These are phyloP conservation scores for Chrysomela aeneicollis DNA, from an alignment of 2,888 invertebrate genomes.

Conservation along the genomic window DNA sequence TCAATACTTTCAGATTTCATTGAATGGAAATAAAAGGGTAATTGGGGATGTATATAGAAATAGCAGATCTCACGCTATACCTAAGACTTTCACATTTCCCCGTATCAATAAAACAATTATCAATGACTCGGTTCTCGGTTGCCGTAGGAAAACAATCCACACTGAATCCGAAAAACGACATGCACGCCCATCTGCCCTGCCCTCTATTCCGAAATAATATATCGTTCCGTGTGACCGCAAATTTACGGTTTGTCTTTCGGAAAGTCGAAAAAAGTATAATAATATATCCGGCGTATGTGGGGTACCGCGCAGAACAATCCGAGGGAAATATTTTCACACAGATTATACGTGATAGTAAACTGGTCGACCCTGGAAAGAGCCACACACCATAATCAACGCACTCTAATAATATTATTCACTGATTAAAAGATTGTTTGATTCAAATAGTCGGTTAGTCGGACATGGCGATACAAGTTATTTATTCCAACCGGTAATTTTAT, in stretches of 20 bases:
- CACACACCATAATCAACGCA: neutral
- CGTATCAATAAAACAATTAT: neutral
- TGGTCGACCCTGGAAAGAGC: neutral
- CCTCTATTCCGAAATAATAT: neutral
- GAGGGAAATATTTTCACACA: slow-evolving; percentile 23
- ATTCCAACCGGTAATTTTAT: no score
- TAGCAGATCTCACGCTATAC: neutral
- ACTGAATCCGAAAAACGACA: slow-evolving; percentile 3
- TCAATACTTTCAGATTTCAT: no score
- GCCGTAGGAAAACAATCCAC: neutral
- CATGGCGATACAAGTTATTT: no score
- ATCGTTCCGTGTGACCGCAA: slow-evolving; percentile 21
- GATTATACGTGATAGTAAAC: slow-evolving; percentile 23
- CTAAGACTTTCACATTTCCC: neutral
- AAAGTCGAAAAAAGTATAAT: slow-evolving; percentile 9
- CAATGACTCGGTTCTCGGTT: neutral
- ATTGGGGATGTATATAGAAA: no score
- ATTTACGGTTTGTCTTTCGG: slow-evolving; percentile 24
- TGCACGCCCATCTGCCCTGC: slow-evolving; percentile 4
- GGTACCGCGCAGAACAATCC: slow-evolving; percentile 23
- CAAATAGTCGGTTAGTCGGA: no score
- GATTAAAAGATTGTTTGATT: neutral
- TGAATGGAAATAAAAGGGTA: no score
- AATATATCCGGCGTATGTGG: slow-evolving; percentile 17
- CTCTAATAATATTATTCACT: no score